Evolutionary conservation across 2,113 vertebrate species (phyloP).

Genomic region (Sander vitreus): DNA sequence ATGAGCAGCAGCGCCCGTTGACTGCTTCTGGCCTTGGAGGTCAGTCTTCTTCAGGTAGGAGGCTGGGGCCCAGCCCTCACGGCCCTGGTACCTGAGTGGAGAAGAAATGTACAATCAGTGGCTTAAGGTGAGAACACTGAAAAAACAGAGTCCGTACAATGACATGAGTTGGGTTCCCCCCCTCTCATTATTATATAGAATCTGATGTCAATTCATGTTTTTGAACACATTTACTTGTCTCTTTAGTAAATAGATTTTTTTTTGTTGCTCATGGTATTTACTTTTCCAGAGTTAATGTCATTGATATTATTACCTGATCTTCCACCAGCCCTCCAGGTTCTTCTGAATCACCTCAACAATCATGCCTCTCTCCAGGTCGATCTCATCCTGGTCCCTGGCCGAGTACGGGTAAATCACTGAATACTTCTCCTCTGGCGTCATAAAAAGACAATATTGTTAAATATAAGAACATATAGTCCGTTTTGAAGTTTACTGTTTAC

Average conservation of each 20-base stretch:
- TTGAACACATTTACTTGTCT: not conserved
- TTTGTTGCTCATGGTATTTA: not conserved
- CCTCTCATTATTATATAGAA: not conserved
- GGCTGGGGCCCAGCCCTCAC: slow-evolving; percentile 97
- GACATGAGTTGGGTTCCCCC: not conserved
- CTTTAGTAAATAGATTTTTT: not conserved
- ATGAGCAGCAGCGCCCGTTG: slow-evolving; percentile 83
- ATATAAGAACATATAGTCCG: not conserved
- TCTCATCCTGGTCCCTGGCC: slow-evolving; percentile 95
- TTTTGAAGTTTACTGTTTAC: not conserved
- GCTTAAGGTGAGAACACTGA: not conserved
- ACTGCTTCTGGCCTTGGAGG: slow-evolving; percentile 85
- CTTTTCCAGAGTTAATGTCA: not conserved
- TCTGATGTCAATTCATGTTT: not conserved
- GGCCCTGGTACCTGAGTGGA: slow-evolving; percentile 90
- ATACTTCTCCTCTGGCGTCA: slow-evolving; percentile 92
- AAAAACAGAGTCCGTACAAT: no score
- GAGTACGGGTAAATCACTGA: slow-evolving; percentile 93
- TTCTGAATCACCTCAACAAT: slow-evolving; percentile 97
- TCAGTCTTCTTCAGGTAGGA: slow-evolving; percentile 96
- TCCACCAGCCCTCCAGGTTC: slow-evolving; percentile 99
- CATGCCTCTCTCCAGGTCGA: slow-evolving; percentile 93
- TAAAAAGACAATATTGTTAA: slow-evolving; percentile 11
- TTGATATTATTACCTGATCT: slow-evolving; percentile 90
- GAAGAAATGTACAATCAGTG: not conserved